phyloP scores from a whole-genome alignment of 2,113 vertebrate genomes.

The Anoura caudifer region DNA sequence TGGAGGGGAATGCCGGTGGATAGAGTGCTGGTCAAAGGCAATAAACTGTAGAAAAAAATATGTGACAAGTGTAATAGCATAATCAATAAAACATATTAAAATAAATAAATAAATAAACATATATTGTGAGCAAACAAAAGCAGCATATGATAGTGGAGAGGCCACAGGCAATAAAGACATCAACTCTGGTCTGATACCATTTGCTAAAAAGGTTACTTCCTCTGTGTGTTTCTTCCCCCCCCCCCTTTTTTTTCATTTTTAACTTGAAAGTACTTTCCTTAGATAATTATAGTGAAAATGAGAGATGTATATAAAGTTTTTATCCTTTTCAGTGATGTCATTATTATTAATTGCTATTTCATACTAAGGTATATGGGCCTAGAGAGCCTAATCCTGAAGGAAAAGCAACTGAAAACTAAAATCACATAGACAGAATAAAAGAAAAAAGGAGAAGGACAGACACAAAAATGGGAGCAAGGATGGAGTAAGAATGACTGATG shows the following conservation, averaged over 20 bases:
- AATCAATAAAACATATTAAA: too few species aligned
- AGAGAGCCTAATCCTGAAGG: background rate
- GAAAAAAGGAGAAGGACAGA: background rate
- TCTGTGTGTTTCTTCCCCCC: background rate
- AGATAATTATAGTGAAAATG: background rate
- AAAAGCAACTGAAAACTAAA: background rate
- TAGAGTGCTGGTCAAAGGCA: too few species aligned
- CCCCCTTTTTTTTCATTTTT: background rate
- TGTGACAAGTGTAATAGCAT: too few species aligned
- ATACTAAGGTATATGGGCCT: background rate
- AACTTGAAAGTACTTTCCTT: background rate
- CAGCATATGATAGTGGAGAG: background rate
- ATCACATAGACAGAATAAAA: background rate
- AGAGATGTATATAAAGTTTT: background rate
- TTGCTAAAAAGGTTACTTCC: background rate
- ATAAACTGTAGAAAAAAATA: too few species aligned
- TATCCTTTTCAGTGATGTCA: background rate
- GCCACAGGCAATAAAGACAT: background rate
- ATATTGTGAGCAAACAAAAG: background rate
- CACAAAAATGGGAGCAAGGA: background rate
- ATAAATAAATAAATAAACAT: too few species aligned
- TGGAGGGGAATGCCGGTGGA: too few species aligned
- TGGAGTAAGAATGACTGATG: background rate
- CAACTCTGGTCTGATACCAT: background rate
- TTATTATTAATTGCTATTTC: background rate